phyloP scores from a whole-genome alignment of 64 coral and sea anemone genomes.

The Trachythela sp. region DNA sequence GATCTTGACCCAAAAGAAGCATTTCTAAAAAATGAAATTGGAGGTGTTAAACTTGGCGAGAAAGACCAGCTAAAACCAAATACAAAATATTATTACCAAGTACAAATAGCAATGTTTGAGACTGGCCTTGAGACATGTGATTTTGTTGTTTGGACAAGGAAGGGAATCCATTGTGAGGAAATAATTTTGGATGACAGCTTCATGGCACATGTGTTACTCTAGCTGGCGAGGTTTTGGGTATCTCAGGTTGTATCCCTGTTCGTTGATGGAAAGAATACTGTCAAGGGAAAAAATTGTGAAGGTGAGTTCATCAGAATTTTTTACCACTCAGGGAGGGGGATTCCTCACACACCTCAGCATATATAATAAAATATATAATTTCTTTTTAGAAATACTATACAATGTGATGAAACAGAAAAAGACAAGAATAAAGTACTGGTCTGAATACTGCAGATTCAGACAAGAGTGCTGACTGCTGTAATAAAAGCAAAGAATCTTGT shows the following conservation, averaged over 20 bases:
- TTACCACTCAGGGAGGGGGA: not conserved
- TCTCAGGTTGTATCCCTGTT: not conserved
- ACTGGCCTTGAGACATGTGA: not conserved
- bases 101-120: not conserved
- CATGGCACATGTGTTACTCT: not conserved
- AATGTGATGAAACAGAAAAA: too few species aligned
- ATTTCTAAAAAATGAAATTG: not conserved
- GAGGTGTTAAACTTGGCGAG: not conserved
- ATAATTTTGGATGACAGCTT: not conserved
- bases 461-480: too few species aligned
- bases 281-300: not conserved
- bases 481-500: not conserved
- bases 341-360: not conserved
- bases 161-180: not conserved
- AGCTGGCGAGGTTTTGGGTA: not conserved
- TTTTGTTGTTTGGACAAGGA: constrained; percentile 27
- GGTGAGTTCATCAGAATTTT: not conserved
- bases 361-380: not conserved
- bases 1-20: not conserved
- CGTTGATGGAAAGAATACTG: not conserved
- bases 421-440: too few species aligned
- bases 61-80: not conserved
- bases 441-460: too few species aligned
- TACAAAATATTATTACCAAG: not conserved
- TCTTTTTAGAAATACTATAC: too few species aligned